Base-by-base conservation (phyloP, 2,113 vertebrate species). In the Butastur rufipennis region DNA sequence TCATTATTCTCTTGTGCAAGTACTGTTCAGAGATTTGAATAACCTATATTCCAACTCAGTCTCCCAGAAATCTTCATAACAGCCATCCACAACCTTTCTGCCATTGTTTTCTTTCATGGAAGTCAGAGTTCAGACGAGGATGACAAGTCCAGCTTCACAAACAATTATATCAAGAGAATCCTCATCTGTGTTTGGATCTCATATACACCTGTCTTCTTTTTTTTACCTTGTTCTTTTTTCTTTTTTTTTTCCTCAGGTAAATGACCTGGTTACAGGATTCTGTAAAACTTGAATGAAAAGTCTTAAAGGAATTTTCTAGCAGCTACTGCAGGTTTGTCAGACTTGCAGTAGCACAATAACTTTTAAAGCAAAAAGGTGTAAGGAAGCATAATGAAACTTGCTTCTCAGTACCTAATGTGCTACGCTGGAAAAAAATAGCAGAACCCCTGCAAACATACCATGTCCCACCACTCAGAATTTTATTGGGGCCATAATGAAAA, bases 281-380 rank as follows among this genome's bases (percentile, higher is more conserved):
- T 61, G 67, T 36, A 71, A 32, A 86, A 67, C 27, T 40, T 82
- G 29, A 88, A 92, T 56, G 38, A 83, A 93, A 96, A 90, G 32
- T 47, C 50, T 88, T 86, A 81, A 67, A 88, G 52, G 75, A 90
- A 93, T 93, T 95, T 96, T 95, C 72, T 70, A 86, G 34, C 65
- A 84, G 56, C 59, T 78, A 71, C 36, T 4, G 13, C 34, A 82
- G 16, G 56, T 88, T 86, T 86, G n/a, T 68, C 61, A 93, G 66
- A 56, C 59, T 65, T 77, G 58, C 53, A 92, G 89, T 48, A 91
- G 56, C 56, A 90, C 62, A 90, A 10, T 62, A 86, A 68, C 36
- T 90, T 93, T 68, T 56, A 92, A 88, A 93, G 80, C 23, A 94
- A 82, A 88, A 86, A 88, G 16, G 59, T 86, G 16, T 38, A 90